A percentile compares a stretch with the other conserved stretches of the same genome.
phyloP scores from a whole-genome alignment of 2,888 invertebrate species.

The Tethea ocularis region DNA sequence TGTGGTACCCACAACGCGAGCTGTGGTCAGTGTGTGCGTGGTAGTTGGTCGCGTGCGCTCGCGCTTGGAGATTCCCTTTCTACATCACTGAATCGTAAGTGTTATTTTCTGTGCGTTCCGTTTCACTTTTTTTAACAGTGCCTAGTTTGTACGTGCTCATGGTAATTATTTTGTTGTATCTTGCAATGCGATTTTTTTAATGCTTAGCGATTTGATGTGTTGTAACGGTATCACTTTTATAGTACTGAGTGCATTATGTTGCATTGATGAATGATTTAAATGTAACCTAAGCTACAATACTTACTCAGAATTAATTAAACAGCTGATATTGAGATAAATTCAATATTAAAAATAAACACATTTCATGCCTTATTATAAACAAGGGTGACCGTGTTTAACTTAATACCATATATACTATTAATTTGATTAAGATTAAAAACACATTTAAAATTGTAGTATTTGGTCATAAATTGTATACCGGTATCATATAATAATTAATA shows the following conservation, averaged over 20 bases:
- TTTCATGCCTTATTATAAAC: background rate
- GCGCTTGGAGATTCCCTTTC: constrained; percentile 32
- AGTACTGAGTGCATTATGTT: background rate
- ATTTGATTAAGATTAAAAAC: background rate
- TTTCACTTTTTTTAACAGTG: constrained; percentile 5
- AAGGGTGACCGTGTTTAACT: background rate
- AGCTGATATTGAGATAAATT: no score
- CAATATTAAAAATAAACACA: background rate
- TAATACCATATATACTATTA: no score
- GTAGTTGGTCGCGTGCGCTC: constrained; percentile 43
- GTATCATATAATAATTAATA: no score
- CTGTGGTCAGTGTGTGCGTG: constrained; percentile 45
- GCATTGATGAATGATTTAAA: background rate
- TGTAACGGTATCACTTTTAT: background rate
- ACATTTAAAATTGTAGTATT: background rate
- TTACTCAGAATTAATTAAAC: no score
- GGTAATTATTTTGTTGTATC: constrained; percentile 12
- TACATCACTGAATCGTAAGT: constrained; percentile 43
- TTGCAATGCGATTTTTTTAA: constrained; percentile 27
- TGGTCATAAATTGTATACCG: background rate
- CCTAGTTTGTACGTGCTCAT: constrained; percentile 1
- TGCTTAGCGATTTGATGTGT: constrained; percentile 19
- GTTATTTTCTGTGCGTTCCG: constrained; percentile 15
- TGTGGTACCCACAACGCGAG: constrained; percentile 39
- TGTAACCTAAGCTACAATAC: background rate